These are phyloP conservation scores for Cuculus canorus DNA, from an alignment of 2,797 vertebrate genomes.

Conservation along the genomic window DNA sequence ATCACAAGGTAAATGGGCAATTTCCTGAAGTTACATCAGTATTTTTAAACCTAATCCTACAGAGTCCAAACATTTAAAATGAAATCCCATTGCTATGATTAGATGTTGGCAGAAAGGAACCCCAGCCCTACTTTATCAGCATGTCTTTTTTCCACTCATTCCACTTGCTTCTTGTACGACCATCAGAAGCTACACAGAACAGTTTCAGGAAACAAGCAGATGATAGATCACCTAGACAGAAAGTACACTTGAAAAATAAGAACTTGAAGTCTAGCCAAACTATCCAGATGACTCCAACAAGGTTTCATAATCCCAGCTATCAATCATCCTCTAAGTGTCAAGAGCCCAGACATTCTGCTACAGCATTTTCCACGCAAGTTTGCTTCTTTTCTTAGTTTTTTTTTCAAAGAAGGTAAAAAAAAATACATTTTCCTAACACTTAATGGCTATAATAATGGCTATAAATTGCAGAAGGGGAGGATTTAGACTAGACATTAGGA, in stretches of 20 bases:
- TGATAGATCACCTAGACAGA: background rate
- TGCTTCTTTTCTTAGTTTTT: no score
- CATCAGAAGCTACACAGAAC: background rate
- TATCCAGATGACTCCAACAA: background rate
- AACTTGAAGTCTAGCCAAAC: background rate
- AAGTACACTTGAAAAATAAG: slow-evolving; percentile 5
- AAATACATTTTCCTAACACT: background rate
- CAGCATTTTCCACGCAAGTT: background rate
- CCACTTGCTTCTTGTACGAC: background rate
- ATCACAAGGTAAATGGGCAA: background rate
- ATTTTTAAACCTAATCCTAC: background rate
- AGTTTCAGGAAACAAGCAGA: background rate
- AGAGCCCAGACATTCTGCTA: background rate
- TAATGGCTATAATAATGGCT: no score
- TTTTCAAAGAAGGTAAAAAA: background rate
- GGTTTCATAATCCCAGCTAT: background rate
- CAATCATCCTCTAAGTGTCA: background rate
- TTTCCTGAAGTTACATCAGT: background rate
- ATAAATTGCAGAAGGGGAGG: no score
- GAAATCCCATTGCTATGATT: background rate
- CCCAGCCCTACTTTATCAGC: background rate
- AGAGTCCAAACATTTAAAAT: background rate
- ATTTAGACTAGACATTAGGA: no score
- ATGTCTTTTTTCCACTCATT: background rate
- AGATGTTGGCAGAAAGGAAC: background rate